Evolutionary conservation across 2,113 vertebrate genomes (phyloP), one percentile per base, ranked within the genome.

Genomic region (Heterocephalus glaber): DNA sequence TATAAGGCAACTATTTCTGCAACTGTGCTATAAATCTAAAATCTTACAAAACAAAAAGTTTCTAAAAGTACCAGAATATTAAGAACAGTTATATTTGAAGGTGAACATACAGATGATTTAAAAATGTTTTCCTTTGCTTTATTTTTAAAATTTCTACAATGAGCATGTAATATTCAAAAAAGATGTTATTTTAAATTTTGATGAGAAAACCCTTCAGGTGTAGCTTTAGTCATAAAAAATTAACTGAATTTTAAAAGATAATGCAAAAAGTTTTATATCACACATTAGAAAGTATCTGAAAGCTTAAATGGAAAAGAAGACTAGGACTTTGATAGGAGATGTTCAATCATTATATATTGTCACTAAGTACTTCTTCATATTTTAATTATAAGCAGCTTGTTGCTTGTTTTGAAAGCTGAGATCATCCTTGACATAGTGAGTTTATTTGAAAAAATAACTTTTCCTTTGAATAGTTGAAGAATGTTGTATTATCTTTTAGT

Each of bases 401-500:
- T 79, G 81, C 66, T 10, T 20, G 49, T 94, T 90, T 76, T 82
- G 52, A 96, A 94, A 58, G n/a, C 44, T 83, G 66, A 74, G 63
- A 49, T 56, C n/a, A 58, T 80, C 22, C 61, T 76, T 82, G 70
- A 86, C 52, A 52, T 70, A 65, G 76, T 54, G 26, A 70, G 20
- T 19, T 22, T 89, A 30, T 81, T 22, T 66, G 49, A 33, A 68
- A 86, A 94, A 82, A 17, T 82, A 11, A n/a, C n/a, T 24, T 72
- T 89, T 96, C 61, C 88, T 52, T 94, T 79, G 54, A 96, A 70
- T n/a, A 61, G 22, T 52, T 94, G 65, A 95, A 93, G 41, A 93
- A 79, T 84, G 38, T 35, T 70, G 61, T 52, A 47, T 12, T 49
- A 41, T 76, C 58, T 92, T 92, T 94, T 88, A 94, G 58, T 88